phyloP scores from a whole-genome alignment of 2,888 invertebrate species.

The Dicyrtomina minuta region DNA sequence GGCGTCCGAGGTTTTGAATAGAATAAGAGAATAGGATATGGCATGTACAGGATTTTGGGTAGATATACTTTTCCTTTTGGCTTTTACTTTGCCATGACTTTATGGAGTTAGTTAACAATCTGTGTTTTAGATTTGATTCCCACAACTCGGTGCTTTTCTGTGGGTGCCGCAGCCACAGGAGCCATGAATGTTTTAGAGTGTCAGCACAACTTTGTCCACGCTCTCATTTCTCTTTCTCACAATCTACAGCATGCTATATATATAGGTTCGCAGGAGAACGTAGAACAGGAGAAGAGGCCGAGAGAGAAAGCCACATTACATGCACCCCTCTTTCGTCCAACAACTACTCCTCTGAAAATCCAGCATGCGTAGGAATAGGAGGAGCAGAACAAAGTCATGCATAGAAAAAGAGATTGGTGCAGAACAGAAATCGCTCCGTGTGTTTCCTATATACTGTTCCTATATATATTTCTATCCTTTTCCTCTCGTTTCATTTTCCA shows the following conservation, averaged over 20 bases:
- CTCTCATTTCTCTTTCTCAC: not conserved
- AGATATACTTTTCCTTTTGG: too few species aligned
- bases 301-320: not conserved
- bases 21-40: too few species aligned
- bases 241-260: not conserved
- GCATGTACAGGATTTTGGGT: too few species aligned
- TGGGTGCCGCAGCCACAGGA: not conserved
- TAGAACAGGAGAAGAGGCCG: not conserved
- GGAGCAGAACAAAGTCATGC: too few species aligned
- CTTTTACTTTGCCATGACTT: too few species aligned
- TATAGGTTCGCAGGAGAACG: not conserved
- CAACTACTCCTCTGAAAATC: too few species aligned
- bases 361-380: not conserved
- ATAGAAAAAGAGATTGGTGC: too few species aligned
- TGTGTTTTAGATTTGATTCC: slow-evolving; percentile 10
- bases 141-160: slow-evolving; percentile 11
- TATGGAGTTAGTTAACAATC: slow-evolving; percentile 7
- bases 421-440: too few species aligned
- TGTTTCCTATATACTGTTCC: too few species aligned
- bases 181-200: slow-evolving; percentile 16
- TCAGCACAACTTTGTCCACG: slow-evolving; percentile 10
- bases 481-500: too few species aligned
- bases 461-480: too few species aligned
- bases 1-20: too few species aligned
- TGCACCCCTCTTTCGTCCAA: not conserved